Percentiles rank a stretch among this genome's conserved stretches.
Conservation (phyloP, 2,888 invertebrate species). For the Aspidiotus rigidus region DNA sequence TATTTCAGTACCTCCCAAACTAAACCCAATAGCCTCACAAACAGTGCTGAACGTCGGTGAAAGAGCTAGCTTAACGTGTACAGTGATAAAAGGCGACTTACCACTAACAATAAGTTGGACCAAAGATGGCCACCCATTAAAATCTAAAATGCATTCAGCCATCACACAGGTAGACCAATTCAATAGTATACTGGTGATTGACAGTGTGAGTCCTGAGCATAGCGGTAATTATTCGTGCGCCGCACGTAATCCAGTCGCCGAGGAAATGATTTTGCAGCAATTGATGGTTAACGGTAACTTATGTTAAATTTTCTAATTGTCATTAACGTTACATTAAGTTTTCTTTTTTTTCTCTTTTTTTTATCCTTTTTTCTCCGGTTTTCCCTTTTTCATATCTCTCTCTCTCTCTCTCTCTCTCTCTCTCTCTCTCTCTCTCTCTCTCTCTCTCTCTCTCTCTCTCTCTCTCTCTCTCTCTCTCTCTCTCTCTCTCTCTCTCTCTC, state of each 20-base stretch:
- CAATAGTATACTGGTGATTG: slow-evolving; percentile 68
- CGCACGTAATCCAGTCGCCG: slow-evolving; percentile 61
- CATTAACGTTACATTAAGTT: slow-evolving; percentile 31
- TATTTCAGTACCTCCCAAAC: slow-evolving; percentile 64
- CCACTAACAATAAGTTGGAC: slow-evolving; percentile 68
- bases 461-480: no score
- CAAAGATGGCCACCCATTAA: slow-evolving; percentile 59
- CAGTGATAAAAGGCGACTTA: slow-evolving; percentile 64
- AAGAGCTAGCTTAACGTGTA: slow-evolving; percentile 63
- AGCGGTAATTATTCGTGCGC: slow-evolving; percentile 69
- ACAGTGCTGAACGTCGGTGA: slow-evolving; percentile 62
- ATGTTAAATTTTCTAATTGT: slow-evolving; percentile 38
- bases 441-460: no score
- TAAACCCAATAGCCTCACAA: slow-evolving; percentile 63
- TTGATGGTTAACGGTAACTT: slow-evolving; percentile 69
- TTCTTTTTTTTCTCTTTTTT: slow-evolving; percentile 34
- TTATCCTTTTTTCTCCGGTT: slow-evolving; percentile 45
- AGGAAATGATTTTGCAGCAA: slow-evolving; percentile 62
- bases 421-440: slow-evolving; percentile 29
- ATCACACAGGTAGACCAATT: slow-evolving; percentile 66
- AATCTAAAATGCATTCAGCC: slow-evolving; percentile 49
- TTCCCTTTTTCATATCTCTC: no score
- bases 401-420: no score
- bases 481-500: neutral
- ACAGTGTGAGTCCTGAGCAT: slow-evolving; percentile 63